Evolutionary conservation across 2,113 vertebrate genomes (phyloP).

Genomic region (Jaculus jaculus): DNA sequence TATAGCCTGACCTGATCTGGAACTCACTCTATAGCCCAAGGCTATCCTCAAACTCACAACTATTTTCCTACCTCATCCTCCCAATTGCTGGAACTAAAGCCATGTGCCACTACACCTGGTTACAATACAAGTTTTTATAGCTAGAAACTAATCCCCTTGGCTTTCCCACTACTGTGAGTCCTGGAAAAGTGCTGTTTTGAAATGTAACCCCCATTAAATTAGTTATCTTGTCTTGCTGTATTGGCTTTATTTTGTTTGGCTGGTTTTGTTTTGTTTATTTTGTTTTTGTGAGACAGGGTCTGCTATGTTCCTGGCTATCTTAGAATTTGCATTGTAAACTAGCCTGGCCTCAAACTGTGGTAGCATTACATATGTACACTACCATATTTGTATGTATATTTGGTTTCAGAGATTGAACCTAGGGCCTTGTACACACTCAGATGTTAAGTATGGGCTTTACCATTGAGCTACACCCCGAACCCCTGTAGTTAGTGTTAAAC

Average conservation of each 20-base stretch:
- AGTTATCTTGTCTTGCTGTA: neutral
- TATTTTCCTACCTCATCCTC: no score
- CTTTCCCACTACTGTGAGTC: neutral
- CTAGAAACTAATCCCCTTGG: neutral
- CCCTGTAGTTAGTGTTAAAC: neutral
- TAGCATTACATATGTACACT: neutral
- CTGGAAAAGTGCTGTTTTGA: neutral
- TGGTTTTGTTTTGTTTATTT: no score
- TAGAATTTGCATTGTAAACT: no score
- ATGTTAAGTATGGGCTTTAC: neutral
- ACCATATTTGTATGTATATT: neutral
- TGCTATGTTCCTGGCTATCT: no score
- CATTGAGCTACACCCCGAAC: neutral
- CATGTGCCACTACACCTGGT: no score
- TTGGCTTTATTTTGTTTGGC: neutral
- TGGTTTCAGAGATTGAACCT: neutral
- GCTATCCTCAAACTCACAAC: no score
- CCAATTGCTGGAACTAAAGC: no score
- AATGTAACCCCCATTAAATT: neutral
- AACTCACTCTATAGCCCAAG: no score
- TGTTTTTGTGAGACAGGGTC: no score
- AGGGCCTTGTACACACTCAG: neutral
- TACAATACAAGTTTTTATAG: neutral
- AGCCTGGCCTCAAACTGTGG: no score
- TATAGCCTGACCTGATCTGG: no score